Evolutionary conservation across 2,888 invertebrate species (phyloP), one percentile per base, ranked within the genome.

Genomic region (Eupithecia exiguata): DNA sequence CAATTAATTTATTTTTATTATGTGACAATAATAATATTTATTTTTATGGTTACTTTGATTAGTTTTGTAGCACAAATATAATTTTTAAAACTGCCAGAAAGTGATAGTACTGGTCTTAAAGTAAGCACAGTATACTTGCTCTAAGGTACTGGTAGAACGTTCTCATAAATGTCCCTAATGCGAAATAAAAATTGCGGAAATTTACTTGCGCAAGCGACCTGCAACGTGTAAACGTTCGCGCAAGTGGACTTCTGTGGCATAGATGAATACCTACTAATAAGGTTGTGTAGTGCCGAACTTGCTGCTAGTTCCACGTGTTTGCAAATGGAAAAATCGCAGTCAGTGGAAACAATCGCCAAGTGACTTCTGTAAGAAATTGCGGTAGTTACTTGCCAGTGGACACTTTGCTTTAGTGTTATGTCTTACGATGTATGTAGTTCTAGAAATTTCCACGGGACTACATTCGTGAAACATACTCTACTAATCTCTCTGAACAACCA

Each of bases 1-100:
- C 70, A 77, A 77, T 72, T 75, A 75, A 63, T 67, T 67, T 72
- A 66, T 63, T 68, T 46, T 35, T 73, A 58, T 70, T 78, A 72
- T 77, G 74, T 21, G 63, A 49, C 62, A 70, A 63, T 73, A 68
- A 70, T 10, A 12, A 25, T 65, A 65, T 65, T 65, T 40, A 38
- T 38, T 65, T 38, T 38, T 65, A 38, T 38, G 36, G 38, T 36
- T 65, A 62, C 38, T 66, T 43, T 7, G 16, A 21, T 14, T 43
- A 10, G 14, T 66, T 65, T 43, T 65, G 21, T 25, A 40, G 40
- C 66, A 16, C 40, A 65, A 40, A 65, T 38, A 3, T 30, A 30
- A 16, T 61, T 21, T 62, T 35, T 62, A 62, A 35, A 35, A 62
- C 18, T 62, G 35, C 40, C 40, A 7, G n/a, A 21, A 53, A n/a